Evolutionary conservation across 2,797 vertebrate genomes (phyloP), one percentile per base, ranked within the genome.

Genomic region (Leuciscus waleckii): DNA sequence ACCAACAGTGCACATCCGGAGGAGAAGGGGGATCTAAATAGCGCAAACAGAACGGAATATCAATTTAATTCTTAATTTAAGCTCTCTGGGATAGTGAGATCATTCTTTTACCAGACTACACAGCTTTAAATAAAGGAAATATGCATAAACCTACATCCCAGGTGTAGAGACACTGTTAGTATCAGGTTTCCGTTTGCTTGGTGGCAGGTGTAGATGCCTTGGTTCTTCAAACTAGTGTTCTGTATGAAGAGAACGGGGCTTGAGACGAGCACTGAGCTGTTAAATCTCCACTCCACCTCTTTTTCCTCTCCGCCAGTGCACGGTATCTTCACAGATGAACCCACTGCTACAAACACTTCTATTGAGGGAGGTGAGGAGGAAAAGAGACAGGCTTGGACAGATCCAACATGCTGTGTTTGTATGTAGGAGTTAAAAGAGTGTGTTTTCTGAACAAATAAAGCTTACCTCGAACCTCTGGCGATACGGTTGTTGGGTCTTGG

Each of bases 1-100:
- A 95, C 91, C 93, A 88, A 88, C 95, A 96, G 5, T 69, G 74
- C 82, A 95, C 92, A 3, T 32, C 32, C 5, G 92, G 94, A 81
- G n/a, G 6, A 11, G 89, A 23, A 17, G 87, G 91, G 37, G 85
- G 78, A 84, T 88, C 95, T 95, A 86, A 74, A 71, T 1, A 51
- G 19, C 49, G 32, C 56, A 73, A 85, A 69, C 19, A 43, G n/a
- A 14, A 9, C 9, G 0, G 7, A 67, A 71, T 51, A 16, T 26
- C 21, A 39, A 29, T 16, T 29, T n/a, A n/a, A 58, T 41, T 71
- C 1, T 61, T 56, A 65, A 35, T 63, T 63, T 49, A 73, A 69
- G 46, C 63, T 65, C 61, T 63, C 7, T 32, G 37, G 46, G 26
- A 29, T 54, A 39, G 6, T 39, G 35, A 16, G 10, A 26, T 32